These are phyloP conservation scores for Hydrocynus forskahlii DNA, from an alignment of 2,797 vertebrate genomes.

Conservation along the genomic window DNA sequence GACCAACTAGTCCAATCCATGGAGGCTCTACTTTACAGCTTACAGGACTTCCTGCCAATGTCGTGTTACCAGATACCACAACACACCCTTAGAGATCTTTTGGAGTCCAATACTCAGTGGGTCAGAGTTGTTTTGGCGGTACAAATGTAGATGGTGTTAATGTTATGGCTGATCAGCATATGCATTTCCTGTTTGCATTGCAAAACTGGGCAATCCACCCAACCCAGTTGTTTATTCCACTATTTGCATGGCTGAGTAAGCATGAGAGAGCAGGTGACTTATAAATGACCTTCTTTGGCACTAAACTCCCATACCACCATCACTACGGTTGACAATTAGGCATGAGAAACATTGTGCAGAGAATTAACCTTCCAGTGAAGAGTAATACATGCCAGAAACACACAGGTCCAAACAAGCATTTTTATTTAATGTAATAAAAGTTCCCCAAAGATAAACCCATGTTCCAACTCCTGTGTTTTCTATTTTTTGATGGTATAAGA, in stretches of 20 bases:
- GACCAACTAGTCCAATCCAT: too few relatives aligned
- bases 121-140: too few relatives aligned
- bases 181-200: slow-evolving; percentile 52
- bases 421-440: neutral
- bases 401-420: neutral
- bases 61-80: too few relatives aligned
- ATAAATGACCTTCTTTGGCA: slow-evolving; percentile 47
- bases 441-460: neutral
- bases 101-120: too few relatives aligned
- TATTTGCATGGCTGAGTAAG: slow-evolving; percentile 52
- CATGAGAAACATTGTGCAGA: slow-evolving; percentile 34
- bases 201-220: slow-evolving; percentile 52
- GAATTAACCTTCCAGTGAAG: slow-evolving; percentile 4
- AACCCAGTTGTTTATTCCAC: slow-evolving; percentile 51
- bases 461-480: neutral
- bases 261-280: slow-evolving; percentile 33
- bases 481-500: neutral
- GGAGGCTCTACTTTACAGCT: too few relatives aligned
- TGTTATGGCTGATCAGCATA: neutral
- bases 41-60: too few relatives aligned
- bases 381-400: slow-evolving; percentile 15
- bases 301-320: slow-evolving; percentile 16
- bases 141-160: too few relatives aligned
- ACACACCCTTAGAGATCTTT: too few relatives aligned
- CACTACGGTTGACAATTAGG: slow-evolving; percentile 41